Evolutionary conservation across 1,140 invertebrate species (phyloP).

Genomic region (Drosophila parabipectinata): DNA sequence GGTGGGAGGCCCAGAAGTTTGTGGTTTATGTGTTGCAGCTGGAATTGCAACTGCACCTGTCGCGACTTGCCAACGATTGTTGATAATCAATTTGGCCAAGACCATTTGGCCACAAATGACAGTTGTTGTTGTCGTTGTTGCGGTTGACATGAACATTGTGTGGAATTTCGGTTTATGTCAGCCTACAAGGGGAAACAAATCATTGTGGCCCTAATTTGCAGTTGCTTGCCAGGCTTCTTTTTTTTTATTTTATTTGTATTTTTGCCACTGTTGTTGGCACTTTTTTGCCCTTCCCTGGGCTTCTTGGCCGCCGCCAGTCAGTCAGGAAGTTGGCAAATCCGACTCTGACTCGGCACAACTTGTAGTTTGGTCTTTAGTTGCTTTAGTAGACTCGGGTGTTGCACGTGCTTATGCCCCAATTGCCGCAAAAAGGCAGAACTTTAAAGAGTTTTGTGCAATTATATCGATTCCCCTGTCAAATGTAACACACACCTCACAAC

Average conservation of each 20-base stretch:
- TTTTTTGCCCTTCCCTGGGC: not conserved
- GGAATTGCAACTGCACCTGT: constrained; percentile 59
- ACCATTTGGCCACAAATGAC: constrained; percentile 68
- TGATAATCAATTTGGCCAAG: constrained; percentile 76
- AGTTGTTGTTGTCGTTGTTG: constrained; percentile 49
- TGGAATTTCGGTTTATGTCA: constrained; percentile 60
- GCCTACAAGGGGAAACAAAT: constrained; percentile 47
- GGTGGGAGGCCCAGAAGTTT: constrained; percentile 7
- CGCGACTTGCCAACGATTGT: constrained; percentile 25
- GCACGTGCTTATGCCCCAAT: constrained; percentile 58
- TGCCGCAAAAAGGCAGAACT: constrained; percentile 12
- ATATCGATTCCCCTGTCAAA: constrained; percentile 61
- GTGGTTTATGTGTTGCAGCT: constrained; percentile 43
- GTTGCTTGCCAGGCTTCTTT: constrained; percentile 36
- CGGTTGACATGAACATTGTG: constrained; percentile 65
- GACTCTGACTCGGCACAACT: constrained; percentile 56
- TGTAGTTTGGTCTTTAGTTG: constrained; percentile 43
- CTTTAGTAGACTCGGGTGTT: constrained; percentile 32
- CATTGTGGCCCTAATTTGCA: constrained; percentile 65
- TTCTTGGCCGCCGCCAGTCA: constrained; percentile 4
- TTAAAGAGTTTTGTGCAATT: constrained; percentile 64
- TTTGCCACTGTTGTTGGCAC: not conserved
- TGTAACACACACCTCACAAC: constrained; percentile 23
- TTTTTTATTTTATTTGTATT: constrained; percentile 5
- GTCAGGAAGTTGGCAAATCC: constrained; percentile 40